Percentiles rank a stretch among this genome's conserved stretches.
phyloP scores from a whole-genome alignment of 2,888 invertebrate species.

The Camptogramma bilineatum region DNA sequence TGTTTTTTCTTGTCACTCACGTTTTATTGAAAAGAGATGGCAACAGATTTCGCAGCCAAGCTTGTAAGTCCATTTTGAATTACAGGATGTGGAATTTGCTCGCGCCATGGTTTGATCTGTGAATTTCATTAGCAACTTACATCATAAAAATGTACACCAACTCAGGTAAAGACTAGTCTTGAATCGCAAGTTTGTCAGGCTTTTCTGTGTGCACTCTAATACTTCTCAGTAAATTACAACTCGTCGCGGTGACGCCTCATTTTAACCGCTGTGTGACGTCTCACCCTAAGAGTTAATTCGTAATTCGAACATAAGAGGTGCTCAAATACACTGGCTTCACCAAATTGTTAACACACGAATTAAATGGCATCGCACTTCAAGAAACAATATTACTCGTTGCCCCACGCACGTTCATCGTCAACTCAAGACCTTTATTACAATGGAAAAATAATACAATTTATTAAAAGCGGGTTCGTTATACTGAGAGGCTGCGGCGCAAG shows the following conservation, averaged over 20 bases:
- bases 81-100: too few species aligned
- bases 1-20: too few species aligned
- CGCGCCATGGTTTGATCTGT: too few species aligned
- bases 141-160: too few species aligned
- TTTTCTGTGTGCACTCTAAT: neutral
- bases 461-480: conserved; percentile 53
- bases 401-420: conserved; percentile 31
- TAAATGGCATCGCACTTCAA: neutral
- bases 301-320: neutral
- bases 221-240: neutral
- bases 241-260: neutral
- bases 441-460: conserved; percentile 58
- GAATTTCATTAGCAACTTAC: too few species aligned
- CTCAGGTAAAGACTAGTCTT: too few species aligned
- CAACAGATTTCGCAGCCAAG: too few species aligned
- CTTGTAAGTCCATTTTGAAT: too few species aligned
- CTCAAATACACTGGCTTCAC: neutral
- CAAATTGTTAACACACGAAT: neutral
- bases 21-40: too few species aligned
- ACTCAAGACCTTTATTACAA: conserved; percentile 48
- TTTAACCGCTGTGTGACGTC: neutral
- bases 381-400: neutral
- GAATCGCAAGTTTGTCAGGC: too few species aligned
- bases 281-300: neutral
- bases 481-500: conserved; percentile 40